Evolutionary conservation across 2,113 vertebrate species (phyloP).

Genomic region (Passer domesticus): DNA sequence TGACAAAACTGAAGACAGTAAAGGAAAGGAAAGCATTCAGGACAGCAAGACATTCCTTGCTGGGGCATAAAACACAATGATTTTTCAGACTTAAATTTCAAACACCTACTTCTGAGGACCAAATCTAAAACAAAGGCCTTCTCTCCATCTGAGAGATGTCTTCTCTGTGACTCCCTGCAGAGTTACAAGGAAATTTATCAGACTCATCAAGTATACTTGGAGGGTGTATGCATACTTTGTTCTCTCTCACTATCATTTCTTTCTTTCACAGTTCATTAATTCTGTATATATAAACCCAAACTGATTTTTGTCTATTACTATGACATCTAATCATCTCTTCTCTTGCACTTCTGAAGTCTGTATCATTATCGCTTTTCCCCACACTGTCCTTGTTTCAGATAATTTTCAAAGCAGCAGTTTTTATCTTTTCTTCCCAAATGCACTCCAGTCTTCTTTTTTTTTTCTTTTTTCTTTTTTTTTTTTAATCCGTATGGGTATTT

Average conservation of each 20-base stretch:
- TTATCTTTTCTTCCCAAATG: neutral
- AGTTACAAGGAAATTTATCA: neutral
- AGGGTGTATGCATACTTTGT: neutral
- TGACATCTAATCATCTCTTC: neutral
- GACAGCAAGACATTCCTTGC: neutral
- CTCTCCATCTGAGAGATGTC: neutral
- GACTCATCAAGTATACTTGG: neutral
- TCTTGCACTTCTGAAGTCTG: neutral
- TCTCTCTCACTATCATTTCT: neutral
- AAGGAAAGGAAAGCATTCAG: neutral
- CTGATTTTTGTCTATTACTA: neutral
- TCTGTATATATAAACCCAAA: neutral
- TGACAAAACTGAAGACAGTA: neutral
- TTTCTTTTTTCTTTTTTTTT: neutral
- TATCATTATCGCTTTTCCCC: neutral
- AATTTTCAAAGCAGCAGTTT: conserved; percentile 11
- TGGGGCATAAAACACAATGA: neutral
- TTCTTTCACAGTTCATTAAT: neutral
- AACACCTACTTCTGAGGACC: neutral
- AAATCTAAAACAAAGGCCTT: neutral
- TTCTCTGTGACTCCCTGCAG: neutral
- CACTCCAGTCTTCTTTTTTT: neutral
- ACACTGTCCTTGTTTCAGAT: neutral
- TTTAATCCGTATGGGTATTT: neutral
- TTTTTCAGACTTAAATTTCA: neutral